Evolutionary conservation across 2,113 vertebrate species (phyloP), one percentile per base, ranked within the genome.

Genomic region (Pica pica): DNA sequence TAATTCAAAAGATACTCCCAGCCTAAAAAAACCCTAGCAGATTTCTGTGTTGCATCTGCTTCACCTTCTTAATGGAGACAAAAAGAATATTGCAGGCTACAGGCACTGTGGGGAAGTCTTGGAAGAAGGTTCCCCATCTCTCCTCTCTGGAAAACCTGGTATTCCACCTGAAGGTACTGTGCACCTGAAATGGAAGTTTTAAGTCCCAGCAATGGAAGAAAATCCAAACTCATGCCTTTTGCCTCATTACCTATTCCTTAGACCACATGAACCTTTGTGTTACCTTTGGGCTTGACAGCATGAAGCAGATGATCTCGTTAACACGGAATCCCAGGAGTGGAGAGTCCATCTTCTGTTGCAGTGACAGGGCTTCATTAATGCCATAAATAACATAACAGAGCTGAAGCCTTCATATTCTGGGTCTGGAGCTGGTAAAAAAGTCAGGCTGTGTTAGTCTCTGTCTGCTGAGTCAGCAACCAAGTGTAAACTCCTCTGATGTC

Each of bases 191-290:
- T 4, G 3, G 50, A 20, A 73, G 33, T 3, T 64, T 60, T 6
- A 59, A 28, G 30, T 31, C 27, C 71, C 80, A 60, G 79, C 47
- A 60, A 6, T 2, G 63, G 47, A 30, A 56, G 50, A 16, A 75
- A 46, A 22, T 23, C 35, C 53, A 27, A 13, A 27, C 30, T 49
- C 31, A 13, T 59, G 16, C 59, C 27, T 87, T 64, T 46, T 53
- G 21, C 63, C n/a, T 47, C 26, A 2, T 27, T 16, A 8, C 16
- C 42, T 8, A 0, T 11, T 46, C 41, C 21, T 55, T 4, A n/a
- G 31, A 2, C 42, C 79, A 2, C 23, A 22, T 59, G 16, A 30
- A 10, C 33, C 30, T 76, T 16, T 8, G 19, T 9, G 69, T 22
- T 39, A 30, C 30, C 53, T 65, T 52, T 1, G 14, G 30, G n/a